phyloP scores from a whole-genome alignment of 2,888 invertebrate genomes.

The Endotricha flammealis region DNA sequence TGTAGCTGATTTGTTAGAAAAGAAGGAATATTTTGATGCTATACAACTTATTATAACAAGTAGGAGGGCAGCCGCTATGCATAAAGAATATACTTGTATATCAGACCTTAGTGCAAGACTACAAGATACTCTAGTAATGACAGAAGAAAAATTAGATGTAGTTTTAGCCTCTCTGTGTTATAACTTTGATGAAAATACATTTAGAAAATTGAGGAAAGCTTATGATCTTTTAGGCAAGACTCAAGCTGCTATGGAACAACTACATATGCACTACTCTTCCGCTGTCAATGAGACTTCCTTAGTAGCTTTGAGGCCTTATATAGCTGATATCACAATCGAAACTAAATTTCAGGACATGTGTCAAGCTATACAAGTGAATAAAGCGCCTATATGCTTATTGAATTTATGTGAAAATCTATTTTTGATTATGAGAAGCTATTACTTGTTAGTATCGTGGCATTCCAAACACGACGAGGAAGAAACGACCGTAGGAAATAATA shows the following conservation, averaged over 20 bases:
- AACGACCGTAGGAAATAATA: slow-evolving; percentile 38
- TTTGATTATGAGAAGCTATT: slow-evolving; percentile 88
- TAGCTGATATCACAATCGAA: slow-evolving; percentile 39
- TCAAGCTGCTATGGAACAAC: slow-evolving; percentile 94
- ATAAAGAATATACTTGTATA: slow-evolving; percentile 94
- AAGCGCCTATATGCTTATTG: slow-evolving; percentile 82
- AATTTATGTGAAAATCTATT: slow-evolving; percentile 93
- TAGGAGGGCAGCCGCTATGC: slow-evolving; percentile 89
- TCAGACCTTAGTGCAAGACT: slow-evolving; percentile 90
- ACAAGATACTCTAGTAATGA: slow-evolving; percentile 93
- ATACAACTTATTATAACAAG: slow-evolving; percentile 94
- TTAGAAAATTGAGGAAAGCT: slow-evolving; percentile 90
- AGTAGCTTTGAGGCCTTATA: slow-evolving; percentile 77
- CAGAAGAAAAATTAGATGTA: slow-evolving; percentile 93
- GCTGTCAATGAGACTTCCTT: slow-evolving; percentile 91
- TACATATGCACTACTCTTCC: slow-evolving; percentile 96
- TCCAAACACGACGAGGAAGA: slow-evolving; percentile 65
- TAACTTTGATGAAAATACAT: slow-evolving; percentile 87
- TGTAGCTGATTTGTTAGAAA: slow-evolving; percentile 87
- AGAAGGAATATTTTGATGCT: slow-evolving; percentile 92
- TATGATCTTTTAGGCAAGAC: slow-evolving; percentile 94
- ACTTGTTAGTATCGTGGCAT: slow-evolving; percentile 88
- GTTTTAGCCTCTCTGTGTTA: slow-evolving; percentile 87
- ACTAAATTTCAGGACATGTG: slow-evolving; percentile 89
- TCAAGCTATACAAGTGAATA: slow-evolving; percentile 64